Evolutionary conservation across 2,797 vertebrate genomes (phyloP), one percentile per base, ranked within the genome.

Genomic region (Tinamus major): DNA sequence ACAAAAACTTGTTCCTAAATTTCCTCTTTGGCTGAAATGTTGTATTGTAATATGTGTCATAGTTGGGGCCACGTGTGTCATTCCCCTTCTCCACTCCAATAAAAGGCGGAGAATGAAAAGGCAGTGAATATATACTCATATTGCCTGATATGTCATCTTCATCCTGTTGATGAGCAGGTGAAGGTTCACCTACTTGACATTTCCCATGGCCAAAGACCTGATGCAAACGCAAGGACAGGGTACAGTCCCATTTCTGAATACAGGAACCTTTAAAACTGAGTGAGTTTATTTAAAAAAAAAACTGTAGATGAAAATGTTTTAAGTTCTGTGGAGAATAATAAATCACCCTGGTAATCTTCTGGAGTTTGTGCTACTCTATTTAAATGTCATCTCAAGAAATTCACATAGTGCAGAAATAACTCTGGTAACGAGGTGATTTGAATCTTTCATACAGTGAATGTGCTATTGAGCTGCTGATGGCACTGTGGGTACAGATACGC

Each of bases 401-500:
- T 4, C 8, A 3, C 3, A 18, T 62, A 53, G 5, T 11, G 44
- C 42, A 69, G 21, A 12, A 5, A 1, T 33, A 13, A 18, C n/a
- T 75, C 69, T 33, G 37, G 37, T 42, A 39, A 59, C 6, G 2
- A 21, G 8, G 20, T 48, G 46, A 44, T 16, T 51, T 21, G 37
- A 16, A 4, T 51, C 17, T 4, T 51, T 2, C 41, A 62, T 67
- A 13, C n/a, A 53, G 26, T 17, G 55, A 1, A 24, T 44, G 3
- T 1, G 3, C 33, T 35, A 6, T 7, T 78, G 41, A 46, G n/a
- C 14, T 64, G 19, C 41, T 39, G 16, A 75, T 24, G 2, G 0
- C 0, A 0, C 62, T 17, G 46, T 48, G 31, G 21, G 16, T 29
- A 2, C 33, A 58, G 31, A n/a, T 42, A n/a, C 0, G 33, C 55